Conservation (phyloP, 2,888 invertebrate species). For the Cryptus armator region DNA sequence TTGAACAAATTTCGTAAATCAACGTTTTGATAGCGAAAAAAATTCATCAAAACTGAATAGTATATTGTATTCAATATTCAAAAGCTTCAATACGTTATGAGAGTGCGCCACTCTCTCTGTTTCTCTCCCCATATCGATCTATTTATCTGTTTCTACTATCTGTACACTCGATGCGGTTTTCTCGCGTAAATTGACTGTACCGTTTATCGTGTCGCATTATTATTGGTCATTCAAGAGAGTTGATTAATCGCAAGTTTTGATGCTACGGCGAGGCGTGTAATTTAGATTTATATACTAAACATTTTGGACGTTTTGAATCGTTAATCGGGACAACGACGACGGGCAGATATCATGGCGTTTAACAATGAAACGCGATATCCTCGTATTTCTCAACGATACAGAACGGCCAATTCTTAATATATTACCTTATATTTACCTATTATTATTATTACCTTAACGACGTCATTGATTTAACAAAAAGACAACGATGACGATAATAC, state of each 20-base stretch:
- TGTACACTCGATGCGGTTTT: no score
- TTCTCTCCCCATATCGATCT: background rate
- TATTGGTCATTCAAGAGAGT: slow-evolving; percentile 23
- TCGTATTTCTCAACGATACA: slow-evolving; percentile 40
- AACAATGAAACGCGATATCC: background rate
- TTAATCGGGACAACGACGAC: slow-evolving; percentile 62
- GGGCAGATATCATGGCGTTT: background rate
- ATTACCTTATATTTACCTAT: slow-evolving; percentile 45
- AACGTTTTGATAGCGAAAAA: background rate
- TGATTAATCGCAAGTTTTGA: slow-evolving; percentile 72
- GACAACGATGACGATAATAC: slow-evolving; percentile 56
- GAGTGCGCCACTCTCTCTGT: background rate
- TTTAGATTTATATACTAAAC: slow-evolving; percentile 79
- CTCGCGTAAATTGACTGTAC: no score
- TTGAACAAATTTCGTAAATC: slow-evolving; percentile 14
- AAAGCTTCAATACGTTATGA: no score
- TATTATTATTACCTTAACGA: slow-evolving; percentile 39
- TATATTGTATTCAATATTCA: background rate
- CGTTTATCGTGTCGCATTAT: background rate
- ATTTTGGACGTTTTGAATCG: slow-evolving; percentile 79
- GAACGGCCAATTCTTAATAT: slow-evolving; percentile 64
- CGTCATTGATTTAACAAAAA: slow-evolving; percentile 43
- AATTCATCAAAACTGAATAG: background rate
- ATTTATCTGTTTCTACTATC: background rate
- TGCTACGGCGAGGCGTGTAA: slow-evolving; percentile 80